Evolutionary conservation across 2,113 vertebrate species (phyloP).

Genomic region (Scortum barcoo): DNA sequence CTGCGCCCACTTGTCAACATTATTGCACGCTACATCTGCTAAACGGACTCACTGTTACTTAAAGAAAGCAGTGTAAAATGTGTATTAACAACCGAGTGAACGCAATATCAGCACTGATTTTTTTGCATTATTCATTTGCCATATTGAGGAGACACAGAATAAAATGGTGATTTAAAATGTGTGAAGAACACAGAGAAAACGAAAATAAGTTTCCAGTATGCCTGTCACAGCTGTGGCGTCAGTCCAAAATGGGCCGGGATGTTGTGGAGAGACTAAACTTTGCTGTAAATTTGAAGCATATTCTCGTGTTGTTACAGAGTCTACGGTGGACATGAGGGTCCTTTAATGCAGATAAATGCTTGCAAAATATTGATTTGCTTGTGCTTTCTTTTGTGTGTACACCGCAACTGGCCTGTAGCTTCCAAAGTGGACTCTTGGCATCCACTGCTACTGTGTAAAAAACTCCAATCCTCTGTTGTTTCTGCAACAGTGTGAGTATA

Average conservation of each 20-base stretch:
- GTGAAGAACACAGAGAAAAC: conserved; percentile 23
- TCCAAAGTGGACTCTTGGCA: conserved; percentile 58
- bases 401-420: conserved; percentile 52
- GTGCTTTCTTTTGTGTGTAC: conserved; percentile 49
- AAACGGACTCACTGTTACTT: conserved; percentile 39
- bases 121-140: conserved; percentile 43
- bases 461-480: conserved; percentile 39
- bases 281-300: conserved; percentile 22
- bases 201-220: conserved; percentile 18
- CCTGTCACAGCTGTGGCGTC: conserved; percentile 39
- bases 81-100: conserved; percentile 42
- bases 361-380: conserved; percentile 61
- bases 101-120: conserved; percentile 12
- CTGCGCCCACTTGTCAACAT: conserved; percentile 40
- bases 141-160: conserved; percentile 5
- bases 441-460: conserved; percentile 39
- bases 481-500: conserved; percentile 53
- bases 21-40: conserved; percentile 59
- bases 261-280: conserved; percentile 17
- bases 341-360: conserved; percentile 46
- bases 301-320: conserved; percentile 7
- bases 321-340: conserved; percentile 11
- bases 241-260: conserved; percentile 24
- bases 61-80: conserved; percentile 60
- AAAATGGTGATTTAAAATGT: conserved; percentile 19